Conservation (phyloP, 23 tunicate genomes). For the Clavelina lepadiformis region DNA sequence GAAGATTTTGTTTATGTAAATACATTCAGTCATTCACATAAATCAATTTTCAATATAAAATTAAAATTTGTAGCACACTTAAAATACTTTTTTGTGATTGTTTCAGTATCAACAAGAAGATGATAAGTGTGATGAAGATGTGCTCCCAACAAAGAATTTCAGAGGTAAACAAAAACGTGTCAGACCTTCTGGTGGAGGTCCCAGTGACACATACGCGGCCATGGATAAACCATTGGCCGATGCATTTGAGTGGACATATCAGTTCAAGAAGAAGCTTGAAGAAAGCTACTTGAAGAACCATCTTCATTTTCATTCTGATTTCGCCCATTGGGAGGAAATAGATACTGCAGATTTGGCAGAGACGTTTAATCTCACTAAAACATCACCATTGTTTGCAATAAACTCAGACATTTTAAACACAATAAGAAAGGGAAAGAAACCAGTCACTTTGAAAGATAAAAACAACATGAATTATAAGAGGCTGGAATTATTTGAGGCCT, state of each 20-base stretch:
- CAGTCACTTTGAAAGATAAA: too few species aligned
- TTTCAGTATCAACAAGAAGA: too few species aligned
- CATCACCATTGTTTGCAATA: slow-evolving; percentile 14
- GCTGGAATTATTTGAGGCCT: slow-evolving; percentile 18
- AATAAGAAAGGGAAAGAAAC: slow-evolving; percentile 10
- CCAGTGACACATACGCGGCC: slow-evolving; percentile 21
- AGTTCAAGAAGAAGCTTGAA: slow-evolving; percentile 6
- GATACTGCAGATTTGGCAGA: neutral
- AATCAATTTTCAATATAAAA: too few species aligned
- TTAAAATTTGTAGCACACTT: too few species aligned
- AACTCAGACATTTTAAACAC: neutral
- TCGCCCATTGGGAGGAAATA: neutral
- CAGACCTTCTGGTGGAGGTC: neutral
- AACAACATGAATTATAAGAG: slow-evolving; percentile 10
- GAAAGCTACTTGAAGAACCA: neutral
- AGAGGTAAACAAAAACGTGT: too few species aligned
- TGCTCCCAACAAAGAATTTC: too few species aligned
- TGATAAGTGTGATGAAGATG: too few species aligned
- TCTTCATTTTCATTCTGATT: neutral
- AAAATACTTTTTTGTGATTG: too few species aligned
- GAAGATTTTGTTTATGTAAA: neutral
- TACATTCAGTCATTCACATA: too few species aligned
- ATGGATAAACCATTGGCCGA: slow-evolving; percentile 21
- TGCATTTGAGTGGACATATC: slow-evolving; percentile 37
- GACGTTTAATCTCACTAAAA: slow-evolving; percentile 1